Base-by-base conservation (phyloP, 2,113 vertebrate genomes). In the Cynopterus brachyotis region DNA sequence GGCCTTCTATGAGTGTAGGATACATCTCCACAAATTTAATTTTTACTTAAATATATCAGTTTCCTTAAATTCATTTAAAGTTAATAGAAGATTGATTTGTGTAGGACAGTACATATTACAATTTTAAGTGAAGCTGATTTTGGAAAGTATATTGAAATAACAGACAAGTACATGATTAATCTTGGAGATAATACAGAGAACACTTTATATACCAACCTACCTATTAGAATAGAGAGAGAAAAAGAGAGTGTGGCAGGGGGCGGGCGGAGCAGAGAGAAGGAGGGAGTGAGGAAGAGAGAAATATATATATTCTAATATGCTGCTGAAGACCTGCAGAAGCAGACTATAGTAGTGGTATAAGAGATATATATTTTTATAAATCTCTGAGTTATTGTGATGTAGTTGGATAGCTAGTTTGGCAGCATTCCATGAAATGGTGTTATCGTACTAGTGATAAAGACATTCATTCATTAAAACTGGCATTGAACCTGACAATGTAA, bases 81-180 rank as follows among this genome's bases (percentile, higher is more conserved):
- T 64, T 86, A 86, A 73, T 1, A 72, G 2, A 55, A 55, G 3
- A 91, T 3, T 0, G 45, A 45, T 62, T 91, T 69, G n/a, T 7
- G 47, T 45, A 64, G 30, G 17, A 45, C 55, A 15, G 28, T 55
- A 57, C 59, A 15, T 15, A 59, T 82, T 35, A 40, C 8, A 50
- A 75, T 88, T 50, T 47, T 55, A 83, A 62, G 12, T 62, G 35
- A 83, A 72, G 2, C 6, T 13, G 55, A 8, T 55, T 89, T 76
- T 78, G 30, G 30, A 70, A 69, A 84, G 6, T 89, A 30, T 83
- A 30, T 9, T 89, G 42, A 84, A 79, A 78, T 45, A 40, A 70
- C 12, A 79, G 17, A 3, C 28, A 70, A 20, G 22, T 85, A 15
- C 5, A 84, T 0, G 10, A 60, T 40, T 32, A n/a, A 10, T 67